These are phyloP conservation scores for Pseudolycoriella hygida DNA, from an alignment of 2,888 invertebrate genomes.

Conservation along the genomic window DNA sequence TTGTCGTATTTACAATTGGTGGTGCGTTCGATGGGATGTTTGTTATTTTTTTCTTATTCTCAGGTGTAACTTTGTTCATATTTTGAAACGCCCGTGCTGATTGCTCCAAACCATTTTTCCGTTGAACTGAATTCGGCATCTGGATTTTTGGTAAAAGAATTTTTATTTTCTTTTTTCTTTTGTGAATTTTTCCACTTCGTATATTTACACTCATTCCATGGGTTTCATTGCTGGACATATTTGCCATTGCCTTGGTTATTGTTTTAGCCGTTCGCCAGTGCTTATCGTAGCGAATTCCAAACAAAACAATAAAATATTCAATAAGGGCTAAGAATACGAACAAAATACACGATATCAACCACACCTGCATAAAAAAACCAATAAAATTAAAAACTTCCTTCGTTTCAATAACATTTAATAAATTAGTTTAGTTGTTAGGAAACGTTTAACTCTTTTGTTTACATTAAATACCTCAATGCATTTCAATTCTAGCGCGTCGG, in stretches of 20 bases:
- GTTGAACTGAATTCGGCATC: slow-evolving; percentile 7
- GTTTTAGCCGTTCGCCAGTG: slow-evolving; percentile 33
- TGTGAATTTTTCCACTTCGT: no score
- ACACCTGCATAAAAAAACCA: slow-evolving; percentile 25
- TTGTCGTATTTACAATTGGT: not conserved
- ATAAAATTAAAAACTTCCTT: not conserved
- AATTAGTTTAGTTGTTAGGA: no score
- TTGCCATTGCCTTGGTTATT: slow-evolving; percentile 6
- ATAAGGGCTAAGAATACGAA: slow-evolving; percentile 44
- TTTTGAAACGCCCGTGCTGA: slow-evolving; percentile 13
- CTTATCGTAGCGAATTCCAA: slow-evolving; percentile 46
- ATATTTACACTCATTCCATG: no score
- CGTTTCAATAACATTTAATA: no score
- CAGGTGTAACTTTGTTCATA: slow-evolving; percentile 15
- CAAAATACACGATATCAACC: slow-evolving; percentile 45
- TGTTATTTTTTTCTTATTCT: slow-evolving; percentile 9
- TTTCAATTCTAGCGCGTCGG: slow-evolving; percentile 41
- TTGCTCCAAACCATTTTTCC: slow-evolving; percentile 16
- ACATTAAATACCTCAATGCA: slow-evolving; percentile 36
- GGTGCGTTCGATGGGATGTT: not conserved
- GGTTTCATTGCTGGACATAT: slow-evolving; percentile 13
- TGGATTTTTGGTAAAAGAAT: not conserved
- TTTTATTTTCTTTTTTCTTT: no score
- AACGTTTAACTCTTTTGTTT: no score
- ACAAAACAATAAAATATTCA: slow-evolving; percentile 44